Evolutionary conservation across 1,140 invertebrate genomes (phyloP).

Genomic region (Drosophila sturtevanti): DNA sequence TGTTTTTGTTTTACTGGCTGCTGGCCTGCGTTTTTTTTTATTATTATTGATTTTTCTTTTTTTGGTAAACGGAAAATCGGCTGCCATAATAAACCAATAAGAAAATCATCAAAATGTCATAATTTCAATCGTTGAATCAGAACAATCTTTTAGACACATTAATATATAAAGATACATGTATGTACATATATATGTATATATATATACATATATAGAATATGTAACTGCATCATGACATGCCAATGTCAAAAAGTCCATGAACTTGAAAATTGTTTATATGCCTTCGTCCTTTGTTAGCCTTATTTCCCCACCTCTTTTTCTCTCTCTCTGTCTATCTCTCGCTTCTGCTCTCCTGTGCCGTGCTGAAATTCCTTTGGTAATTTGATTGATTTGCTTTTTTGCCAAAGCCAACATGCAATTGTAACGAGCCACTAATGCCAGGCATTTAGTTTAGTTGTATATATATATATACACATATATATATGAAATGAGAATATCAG

Average conservation of each 20-base stretch:
- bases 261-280: constrained; percentile 64
- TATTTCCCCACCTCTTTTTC: no score
- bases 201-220: constrained; percentile 37
- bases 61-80: constrained; percentile 33
- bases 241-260: constrained; percentile 58
- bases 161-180: background rate
- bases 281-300: constrained; percentile 11
- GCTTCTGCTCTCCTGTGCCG: constrained; percentile 9
- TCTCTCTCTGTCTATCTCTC: background rate
- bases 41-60: constrained; percentile 37
- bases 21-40: background rate
- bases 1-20: constrained; percentile 2
- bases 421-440: constrained; percentile 76
- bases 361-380: constrained; percentile 64
- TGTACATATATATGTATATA: constrained; percentile 15
- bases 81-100: constrained; percentile 73
- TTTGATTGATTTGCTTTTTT: constrained; percentile 73
- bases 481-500: constrained; percentile 27
- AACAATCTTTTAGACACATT: constrained; percentile 1
- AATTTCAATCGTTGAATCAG: constrained; percentile 71
- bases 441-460: constrained; percentile 52
- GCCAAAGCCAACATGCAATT: constrained; percentile 65
- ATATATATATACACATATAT: background rate
- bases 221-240: constrained; percentile 81
- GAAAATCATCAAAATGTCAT: constrained; percentile 82